Conservation (phyloP, 2,113 vertebrate genomes). For the Acrocephalus kingi region DNA sequence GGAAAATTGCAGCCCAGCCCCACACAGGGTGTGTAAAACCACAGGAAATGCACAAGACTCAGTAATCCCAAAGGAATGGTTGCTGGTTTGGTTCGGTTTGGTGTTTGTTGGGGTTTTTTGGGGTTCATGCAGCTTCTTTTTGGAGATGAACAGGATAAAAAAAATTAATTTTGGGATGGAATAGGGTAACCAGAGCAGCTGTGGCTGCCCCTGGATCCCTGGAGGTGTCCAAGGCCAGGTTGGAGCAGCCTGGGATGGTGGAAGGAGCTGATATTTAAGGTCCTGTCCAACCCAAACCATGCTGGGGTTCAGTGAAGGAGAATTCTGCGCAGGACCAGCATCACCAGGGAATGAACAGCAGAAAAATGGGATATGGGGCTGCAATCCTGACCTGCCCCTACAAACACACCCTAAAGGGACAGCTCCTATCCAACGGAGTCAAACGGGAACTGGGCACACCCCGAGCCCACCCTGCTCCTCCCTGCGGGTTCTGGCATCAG, state of each 20-base stretch:
- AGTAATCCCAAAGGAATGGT: accelerated
- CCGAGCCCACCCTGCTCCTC: neutral
- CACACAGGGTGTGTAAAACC: neutral
- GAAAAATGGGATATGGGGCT: neutral
- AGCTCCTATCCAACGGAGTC: accelerated
- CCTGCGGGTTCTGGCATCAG: neutral
- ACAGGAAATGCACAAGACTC: neutral
- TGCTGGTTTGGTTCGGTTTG: neutral
- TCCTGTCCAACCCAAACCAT: neutral
- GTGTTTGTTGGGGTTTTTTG: neutral
- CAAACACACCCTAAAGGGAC: neutral
- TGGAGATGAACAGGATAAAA: neutral
- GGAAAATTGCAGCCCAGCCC: neutral
- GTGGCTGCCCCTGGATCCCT: neutral
- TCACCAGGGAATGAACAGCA: neutral
- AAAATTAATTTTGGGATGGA: neutral
- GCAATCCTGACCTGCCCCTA: neutral
- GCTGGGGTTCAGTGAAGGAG: neutral
- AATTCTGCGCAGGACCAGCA: neutral
- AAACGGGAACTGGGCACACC: neutral
- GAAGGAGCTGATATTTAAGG: neutral
- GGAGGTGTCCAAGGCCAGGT: neutral
- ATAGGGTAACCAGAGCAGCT: neutral
- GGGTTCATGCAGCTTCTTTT: neutral
- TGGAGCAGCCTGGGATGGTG: neutral